Evolutionary conservation across 2,888 invertebrate species (phyloP), one percentile per base, ranked within the genome.

Genomic region (Ornithoptera alexandrae): DNA sequence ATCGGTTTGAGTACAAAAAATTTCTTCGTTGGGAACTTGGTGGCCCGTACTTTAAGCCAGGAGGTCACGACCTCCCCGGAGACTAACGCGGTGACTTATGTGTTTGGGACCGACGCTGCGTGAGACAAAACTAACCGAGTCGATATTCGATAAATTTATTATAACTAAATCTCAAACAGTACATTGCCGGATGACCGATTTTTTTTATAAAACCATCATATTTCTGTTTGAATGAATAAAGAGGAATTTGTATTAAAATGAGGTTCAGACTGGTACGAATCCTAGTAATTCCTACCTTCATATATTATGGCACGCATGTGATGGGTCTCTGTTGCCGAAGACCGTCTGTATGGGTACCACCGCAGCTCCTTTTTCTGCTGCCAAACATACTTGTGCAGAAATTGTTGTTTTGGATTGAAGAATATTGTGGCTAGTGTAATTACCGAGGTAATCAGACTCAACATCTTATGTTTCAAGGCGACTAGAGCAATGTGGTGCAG

Each of bases 131-230:
- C 75, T 77, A 76, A 78, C 75, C 72, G 74, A 73, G 74, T 72
- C 76, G 75, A 76, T 76, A 73, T 77, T 76, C 73, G 74, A 74
- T 75, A 74, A 77, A 78, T 78, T 76, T 78, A 78, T 77, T 74
- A 77, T 73, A 74, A 70, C 72, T 73, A 73, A 75, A 73, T 73
- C 73, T 74, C 72, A 64, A 67, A 71, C 69, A 71, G 71, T 72
- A 71, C 70, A 62, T 61, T 42, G 22, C 56, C 24, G 24, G 69
- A 56, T 30, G 39, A 65, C 50, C 56, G 53, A 20, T 67, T 53
- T 60, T 69, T 65, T 68, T 69, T 69, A 68, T 73, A 66, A 69
- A 71, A 57, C 62, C 67, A 67, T 24, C 46, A 62, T 17, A 53
- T 66, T 69, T 57, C 10, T 57, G 1, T 20, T 7, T 50, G 17